These are phyloP conservation scores for Alethe diademata DNA, from an alignment of 2,113 vertebrate genomes.

Conservation along the genomic window DNA sequence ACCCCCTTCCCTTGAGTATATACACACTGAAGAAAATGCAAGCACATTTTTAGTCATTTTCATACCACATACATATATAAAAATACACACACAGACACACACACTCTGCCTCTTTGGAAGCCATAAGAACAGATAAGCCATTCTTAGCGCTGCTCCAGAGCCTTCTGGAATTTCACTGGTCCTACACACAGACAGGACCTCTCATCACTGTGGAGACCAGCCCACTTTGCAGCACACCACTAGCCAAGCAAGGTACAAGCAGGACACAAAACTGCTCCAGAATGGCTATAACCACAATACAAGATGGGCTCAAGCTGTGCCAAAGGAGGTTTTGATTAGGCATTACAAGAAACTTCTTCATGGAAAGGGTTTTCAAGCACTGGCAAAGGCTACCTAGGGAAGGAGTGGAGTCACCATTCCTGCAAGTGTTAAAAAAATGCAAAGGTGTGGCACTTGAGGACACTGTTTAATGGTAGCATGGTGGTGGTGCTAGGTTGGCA, in stretches of 20 bases:
- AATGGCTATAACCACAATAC: neutral
- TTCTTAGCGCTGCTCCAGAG: neutral
- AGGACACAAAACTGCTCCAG: neutral
- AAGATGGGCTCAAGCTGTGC: accelerated
- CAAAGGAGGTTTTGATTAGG: neutral
- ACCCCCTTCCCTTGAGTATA: neutral
- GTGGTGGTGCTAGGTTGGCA: neutral
- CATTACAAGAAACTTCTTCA: accelerated
- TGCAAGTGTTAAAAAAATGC: neutral
- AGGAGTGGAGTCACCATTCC: neutral
- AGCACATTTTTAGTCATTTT: slow-evolving; percentile 30
- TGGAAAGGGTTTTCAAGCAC: neutral
- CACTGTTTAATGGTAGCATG: no score
- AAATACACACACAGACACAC: slow-evolving; percentile 5
- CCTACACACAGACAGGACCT: neutral
- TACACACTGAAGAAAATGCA: neutral
- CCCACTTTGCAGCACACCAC: neutral
- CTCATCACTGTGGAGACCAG: accelerated
- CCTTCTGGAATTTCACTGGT: neutral
- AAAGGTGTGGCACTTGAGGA: no score
- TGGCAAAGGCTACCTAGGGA: neutral
- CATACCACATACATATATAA: neutral
- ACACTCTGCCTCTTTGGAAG: neutral
- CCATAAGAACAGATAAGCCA: neutral
- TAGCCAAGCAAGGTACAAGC: neutral